Percentiles rank a stretch among this genome's conserved stretches.
phyloP scores from a whole-genome alignment of 2,113 vertebrate genomes.

The Serinus canaria region DNA sequence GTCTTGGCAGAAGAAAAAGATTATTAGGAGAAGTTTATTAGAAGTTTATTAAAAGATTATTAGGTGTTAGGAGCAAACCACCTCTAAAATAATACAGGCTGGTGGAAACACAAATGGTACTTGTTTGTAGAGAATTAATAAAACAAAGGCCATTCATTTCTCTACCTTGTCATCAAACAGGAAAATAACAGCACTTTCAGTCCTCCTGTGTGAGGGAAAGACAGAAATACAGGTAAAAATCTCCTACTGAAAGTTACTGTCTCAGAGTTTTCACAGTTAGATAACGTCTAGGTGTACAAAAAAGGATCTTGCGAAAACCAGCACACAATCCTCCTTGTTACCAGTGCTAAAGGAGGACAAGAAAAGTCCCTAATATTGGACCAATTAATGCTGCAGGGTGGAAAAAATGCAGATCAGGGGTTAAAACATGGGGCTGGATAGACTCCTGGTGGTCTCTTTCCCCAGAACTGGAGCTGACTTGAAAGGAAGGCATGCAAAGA shows the following conservation, averaged over 20 bases:
- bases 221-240: neutral
- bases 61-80: neutral
- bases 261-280: neutral
- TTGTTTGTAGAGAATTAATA: neutral
- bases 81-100: neutral
- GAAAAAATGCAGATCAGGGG: neutral
- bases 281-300: neutral
- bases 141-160: neutral
- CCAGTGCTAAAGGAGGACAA: accelerated
- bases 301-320: neutral
- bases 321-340: neutral
- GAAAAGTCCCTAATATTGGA: neutral
- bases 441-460: neutral
- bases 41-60: neutral
- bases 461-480: neutral
- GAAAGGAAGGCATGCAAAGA: neutral
- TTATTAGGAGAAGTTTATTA: neutral
- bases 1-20: neutral
- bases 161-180: neutral
- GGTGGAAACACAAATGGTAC: neutral
- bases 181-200: neutral
- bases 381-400: neutral
- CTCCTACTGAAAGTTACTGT: neutral
- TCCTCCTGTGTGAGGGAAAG: neutral
- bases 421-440: neutral